Evolutionary conservation across 2,113 vertebrate species (phyloP), one percentile per base, ranked within the genome.

Genomic region (Danionella cerebrum): DNA sequence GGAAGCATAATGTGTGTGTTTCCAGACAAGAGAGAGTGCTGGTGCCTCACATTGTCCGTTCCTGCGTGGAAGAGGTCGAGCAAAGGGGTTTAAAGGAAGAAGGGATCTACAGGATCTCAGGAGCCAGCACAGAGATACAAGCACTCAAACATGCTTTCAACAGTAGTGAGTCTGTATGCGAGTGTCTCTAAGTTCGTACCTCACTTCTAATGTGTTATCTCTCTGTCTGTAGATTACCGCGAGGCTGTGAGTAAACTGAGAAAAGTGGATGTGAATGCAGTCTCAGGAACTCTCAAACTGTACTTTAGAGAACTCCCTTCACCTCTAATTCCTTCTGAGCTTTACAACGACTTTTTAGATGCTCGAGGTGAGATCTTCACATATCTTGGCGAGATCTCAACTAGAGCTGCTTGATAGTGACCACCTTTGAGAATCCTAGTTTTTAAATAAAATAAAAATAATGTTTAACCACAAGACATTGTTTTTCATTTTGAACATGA

Each of bases 221-320:
- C 18, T 36, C 3, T n/a, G n/a, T 33, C 11, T 48, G 62, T 77
- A 90, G 88, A 79, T 80, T 71, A 84, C 47, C 83, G 84, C 10
- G 86, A 90, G 9, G 87, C 88, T 0, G 69, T 87, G 0, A 72
- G 70, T 11, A 75, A 69, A 12, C 65, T 90, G 75, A 85, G 84
- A 44, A 70, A 41, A 1, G 66, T 74, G 0, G 88, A 90, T 4
- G 80, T 90, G 31, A 84, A 90, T 25, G 75, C 65, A 0, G 88
- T 87, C 10, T 83, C 85, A 2, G 84, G 88, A 0, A 77, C 85
- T 0, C 81, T 90, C 29, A 90, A 90, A 38, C 82, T 89, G 0
- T 90, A 84, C 76, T 82, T 90, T 45, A 83, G 87, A 64, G 86
- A 89, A 25, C 80, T 90, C 10, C 88, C 88, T 0, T 82, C 87